phyloP scores from a whole-genome alignment of 30 jellyfish, hydroid and myxozoan species.

The Turritopsis dohrnii region DNA sequence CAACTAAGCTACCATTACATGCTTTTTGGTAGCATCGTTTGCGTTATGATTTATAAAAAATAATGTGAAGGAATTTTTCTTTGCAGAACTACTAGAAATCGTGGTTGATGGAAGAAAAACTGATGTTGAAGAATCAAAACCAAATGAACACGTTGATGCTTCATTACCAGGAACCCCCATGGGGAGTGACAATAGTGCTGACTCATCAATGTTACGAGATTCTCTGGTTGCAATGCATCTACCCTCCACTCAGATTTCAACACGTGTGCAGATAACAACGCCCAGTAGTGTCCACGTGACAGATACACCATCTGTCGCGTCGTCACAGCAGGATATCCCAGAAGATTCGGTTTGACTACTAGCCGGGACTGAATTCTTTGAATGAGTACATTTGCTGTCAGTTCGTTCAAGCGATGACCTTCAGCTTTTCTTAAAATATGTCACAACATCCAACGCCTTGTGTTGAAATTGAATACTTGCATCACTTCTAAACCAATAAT shows the following conservation, averaged over 20 bases:
- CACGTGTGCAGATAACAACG: constrained; percentile 82
- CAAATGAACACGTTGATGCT: constrained; percentile 26
- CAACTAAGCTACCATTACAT: too few relatives aligned
- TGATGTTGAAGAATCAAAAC: not conserved
- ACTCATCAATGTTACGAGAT: constrained; percentile 44
- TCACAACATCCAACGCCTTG: too few relatives aligned
- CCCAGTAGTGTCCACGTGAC: constrained; percentile 30
- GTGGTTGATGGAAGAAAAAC: not conserved
- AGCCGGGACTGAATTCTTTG: constrained; percentile 1
- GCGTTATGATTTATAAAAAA: too few relatives aligned
- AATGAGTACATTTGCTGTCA: not conserved
- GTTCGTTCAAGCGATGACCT: too few relatives aligned
- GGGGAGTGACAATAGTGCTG: constrained; percentile 78
- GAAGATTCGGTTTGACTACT: constrained; percentile 1
- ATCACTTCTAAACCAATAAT: too few relatives aligned
- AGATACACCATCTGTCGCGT: not conserved
- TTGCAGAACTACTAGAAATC: not conserved
- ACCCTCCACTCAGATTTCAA: not conserved
- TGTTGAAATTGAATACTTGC: too few relatives aligned
- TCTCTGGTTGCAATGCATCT: constrained; percentile 42
- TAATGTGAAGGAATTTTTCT: not conserved
- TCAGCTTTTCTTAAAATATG: too few relatives aligned
- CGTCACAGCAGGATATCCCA: not conserved
- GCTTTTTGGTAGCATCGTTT: too few relatives aligned
- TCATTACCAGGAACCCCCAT: constrained; percentile 98